Percentiles rank a stretch among this genome's conserved stretches.
These are phyloP conservation scores for Labeo calbasu DNA, from an alignment of 2,797 vertebrate genomes.

Conservation along the genomic window DNA sequence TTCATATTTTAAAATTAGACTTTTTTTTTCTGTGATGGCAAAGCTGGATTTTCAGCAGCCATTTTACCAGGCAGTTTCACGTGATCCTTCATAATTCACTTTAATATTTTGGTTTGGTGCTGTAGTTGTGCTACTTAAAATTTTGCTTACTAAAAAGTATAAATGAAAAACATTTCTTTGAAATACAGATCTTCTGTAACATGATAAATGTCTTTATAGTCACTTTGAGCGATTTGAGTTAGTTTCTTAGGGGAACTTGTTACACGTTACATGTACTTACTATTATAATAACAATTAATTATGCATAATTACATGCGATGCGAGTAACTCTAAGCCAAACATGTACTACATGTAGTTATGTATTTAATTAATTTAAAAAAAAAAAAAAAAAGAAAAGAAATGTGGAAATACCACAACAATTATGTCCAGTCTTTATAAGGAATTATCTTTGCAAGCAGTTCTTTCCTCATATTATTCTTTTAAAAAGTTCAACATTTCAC, in stretches of 20 bases:
- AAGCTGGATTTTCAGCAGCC: not conserved
- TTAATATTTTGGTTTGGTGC: not conserved
- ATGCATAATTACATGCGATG: too few species aligned
- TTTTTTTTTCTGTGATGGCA: not conserved
- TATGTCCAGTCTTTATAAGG: not conserved
- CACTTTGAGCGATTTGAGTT: too few species aligned
- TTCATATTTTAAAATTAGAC: too few species aligned
- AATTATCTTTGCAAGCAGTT: not conserved
- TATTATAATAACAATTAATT: too few species aligned
- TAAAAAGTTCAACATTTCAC: not conserved
- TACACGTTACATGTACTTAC: too few species aligned
- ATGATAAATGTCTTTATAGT: too few species aligned
- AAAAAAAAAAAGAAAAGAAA: not conserved
- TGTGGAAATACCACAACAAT: not conserved
- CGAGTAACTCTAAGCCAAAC: too few species aligned
- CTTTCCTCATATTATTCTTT: not conserved
- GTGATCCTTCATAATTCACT: not conserved
- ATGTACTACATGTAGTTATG: too few species aligned
- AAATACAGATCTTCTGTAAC: not conserved
- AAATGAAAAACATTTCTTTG: not conserved
- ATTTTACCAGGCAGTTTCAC: not conserved
- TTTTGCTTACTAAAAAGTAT: not conserved
- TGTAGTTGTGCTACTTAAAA: not conserved
- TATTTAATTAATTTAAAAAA: too few species aligned
- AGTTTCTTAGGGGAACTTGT: too few species aligned